These are phyloP conservation scores for Drosophila mettleri DNA, from an alignment of 2,888 invertebrate genomes.

Conservation along the genomic window DNA sequence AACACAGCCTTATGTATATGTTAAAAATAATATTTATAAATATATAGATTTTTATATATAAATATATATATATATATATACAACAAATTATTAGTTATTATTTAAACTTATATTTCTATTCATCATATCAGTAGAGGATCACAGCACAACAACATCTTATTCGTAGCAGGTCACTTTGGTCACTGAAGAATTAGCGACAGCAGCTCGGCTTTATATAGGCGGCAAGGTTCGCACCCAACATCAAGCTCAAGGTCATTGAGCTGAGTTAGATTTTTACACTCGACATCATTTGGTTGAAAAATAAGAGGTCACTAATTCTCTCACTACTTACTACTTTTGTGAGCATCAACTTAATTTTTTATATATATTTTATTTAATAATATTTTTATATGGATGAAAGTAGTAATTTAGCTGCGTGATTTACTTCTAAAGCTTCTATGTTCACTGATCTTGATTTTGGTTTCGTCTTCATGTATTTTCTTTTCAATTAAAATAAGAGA, in stretches of 20 bases:
- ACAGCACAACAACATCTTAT: background rate
- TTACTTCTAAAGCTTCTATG: background rate
- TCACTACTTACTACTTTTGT: too few relatives aligned
- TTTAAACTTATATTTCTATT: background rate
- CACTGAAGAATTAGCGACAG: background rate
- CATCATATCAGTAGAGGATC: background rate
- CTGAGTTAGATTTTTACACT: background rate
- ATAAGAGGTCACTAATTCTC: too few relatives aligned
- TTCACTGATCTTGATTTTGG: background rate
- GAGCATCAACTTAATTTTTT: background rate
- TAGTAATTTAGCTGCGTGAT: too few relatives aligned
- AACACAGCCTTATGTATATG: too few relatives aligned
- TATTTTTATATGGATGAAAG: too few relatives aligned
- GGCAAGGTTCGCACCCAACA: background rate
- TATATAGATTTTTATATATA: background rate
- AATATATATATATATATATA: background rate
- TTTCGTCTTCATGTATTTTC: background rate
- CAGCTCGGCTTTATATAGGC: background rate
- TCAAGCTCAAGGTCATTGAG: background rate
- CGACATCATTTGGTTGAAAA: background rate
- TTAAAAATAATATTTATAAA: too few relatives aligned
- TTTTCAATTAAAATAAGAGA: background rate
- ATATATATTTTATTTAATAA: too few relatives aligned
- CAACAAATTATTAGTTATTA: too few relatives aligned
- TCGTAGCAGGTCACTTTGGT: background rate